Conservation (phyloP, 2,113 vertebrate species). For the Sorex araneus region DNA sequence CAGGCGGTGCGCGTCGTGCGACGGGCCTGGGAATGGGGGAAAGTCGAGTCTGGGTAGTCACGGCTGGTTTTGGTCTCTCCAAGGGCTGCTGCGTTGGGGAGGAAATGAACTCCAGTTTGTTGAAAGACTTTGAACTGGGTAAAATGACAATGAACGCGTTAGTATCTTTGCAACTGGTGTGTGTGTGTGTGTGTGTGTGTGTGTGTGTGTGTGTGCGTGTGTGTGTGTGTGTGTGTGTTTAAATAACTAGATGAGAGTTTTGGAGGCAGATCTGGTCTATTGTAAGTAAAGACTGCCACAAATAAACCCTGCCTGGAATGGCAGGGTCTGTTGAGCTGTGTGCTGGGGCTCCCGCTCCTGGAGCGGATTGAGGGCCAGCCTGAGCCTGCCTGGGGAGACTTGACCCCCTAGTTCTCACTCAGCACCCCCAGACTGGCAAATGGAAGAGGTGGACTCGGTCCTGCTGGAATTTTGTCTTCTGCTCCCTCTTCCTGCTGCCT, state of each 20-base stretch:
- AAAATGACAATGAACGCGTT: not conserved
- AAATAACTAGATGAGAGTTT: not conserved
- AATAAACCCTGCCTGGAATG: slow-evolving; percentile 7
- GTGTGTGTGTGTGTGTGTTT: not conserved
- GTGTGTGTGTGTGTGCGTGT: too few relatives aligned
- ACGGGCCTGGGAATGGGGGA: not conserved
- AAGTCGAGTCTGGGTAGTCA: not conserved
- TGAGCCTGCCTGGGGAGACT: not conserved
- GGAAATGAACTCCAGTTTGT: not conserved
- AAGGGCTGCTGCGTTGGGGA: not conserved
- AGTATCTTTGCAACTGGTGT: not conserved
- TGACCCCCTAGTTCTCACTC: not conserved
- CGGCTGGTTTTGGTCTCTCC: not conserved
- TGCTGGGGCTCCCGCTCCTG: not conserved
- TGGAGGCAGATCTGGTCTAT: not conserved
- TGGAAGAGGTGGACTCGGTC: not conserved
- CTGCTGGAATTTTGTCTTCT: not conserved
- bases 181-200: too few relatives aligned
- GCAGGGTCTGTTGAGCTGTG: accelerated
- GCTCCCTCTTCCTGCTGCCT: not conserved
- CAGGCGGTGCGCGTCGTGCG: too few relatives aligned
- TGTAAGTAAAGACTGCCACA: slow-evolving; percentile 16
- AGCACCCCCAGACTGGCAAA: not conserved
- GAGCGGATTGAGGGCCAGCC: not conserved
- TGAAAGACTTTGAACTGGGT: not conserved